Conservation (phyloP, 2,797 vertebrate species). For the Gymnopithys bicolor region DNA sequence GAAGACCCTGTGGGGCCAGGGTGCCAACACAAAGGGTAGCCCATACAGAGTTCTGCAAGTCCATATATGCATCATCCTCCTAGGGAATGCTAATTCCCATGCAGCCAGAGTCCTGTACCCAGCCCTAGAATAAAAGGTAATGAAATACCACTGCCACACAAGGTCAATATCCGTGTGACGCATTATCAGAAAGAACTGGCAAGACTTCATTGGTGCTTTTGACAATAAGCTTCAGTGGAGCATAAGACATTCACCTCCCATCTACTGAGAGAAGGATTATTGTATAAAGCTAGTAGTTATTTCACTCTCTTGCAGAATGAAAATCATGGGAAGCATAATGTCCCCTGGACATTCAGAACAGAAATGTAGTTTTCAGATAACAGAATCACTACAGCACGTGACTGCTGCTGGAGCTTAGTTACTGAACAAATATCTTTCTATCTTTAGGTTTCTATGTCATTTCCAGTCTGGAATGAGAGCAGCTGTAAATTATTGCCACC, state of each 20-base stretch:
- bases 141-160: not conserved
- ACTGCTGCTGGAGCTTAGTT: not conserved
- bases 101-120: not conserved
- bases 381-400: not conserved
- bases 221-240: not conserved
- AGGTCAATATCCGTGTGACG: not conserved
- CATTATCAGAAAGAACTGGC: not conserved
- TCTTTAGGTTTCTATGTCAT: not conserved
- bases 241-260: not conserved
- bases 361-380: constrained; percentile 6
- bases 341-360: not conserved
- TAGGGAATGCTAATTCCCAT: not conserved
- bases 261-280: not conserved
- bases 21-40: not conserved
- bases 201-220: not conserved
- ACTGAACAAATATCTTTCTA: constrained; percentile 2
- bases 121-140: not conserved
- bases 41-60: not conserved
- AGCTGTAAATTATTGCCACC: not conserved
- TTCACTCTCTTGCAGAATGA: not conserved
- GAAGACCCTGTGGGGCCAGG: not conserved
- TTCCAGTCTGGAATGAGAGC: constrained; percentile 2
- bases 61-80: accelerated
- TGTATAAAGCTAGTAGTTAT: not conserved
- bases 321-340: not conserved